These are phyloP conservation scores for Tylochromis polylepis DNA, from an alignment of 2,113 vertebrate genomes.

Conservation along the genomic window DNA sequence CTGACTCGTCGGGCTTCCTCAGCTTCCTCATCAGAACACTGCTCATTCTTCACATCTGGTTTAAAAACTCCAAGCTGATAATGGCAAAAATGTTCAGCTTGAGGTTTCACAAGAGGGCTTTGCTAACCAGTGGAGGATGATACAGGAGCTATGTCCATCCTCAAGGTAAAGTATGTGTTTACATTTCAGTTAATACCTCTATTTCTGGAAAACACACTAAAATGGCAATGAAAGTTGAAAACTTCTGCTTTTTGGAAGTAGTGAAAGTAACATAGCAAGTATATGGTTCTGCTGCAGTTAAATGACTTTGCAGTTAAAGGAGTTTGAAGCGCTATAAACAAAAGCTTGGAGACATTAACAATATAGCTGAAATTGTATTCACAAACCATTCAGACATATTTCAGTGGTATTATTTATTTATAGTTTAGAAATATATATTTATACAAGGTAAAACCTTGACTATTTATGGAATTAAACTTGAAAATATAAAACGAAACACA, in stretches of 20 bases:
- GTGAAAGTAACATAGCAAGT: neutral
- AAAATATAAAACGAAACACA: neutral
- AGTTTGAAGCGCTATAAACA: neutral
- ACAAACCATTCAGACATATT: neutral
- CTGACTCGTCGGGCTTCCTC: neutral
- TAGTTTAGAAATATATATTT: neutral
- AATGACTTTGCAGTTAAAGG: neutral
- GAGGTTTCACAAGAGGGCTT: neutral
- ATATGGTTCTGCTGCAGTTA: neutral
- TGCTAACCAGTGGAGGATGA: neutral
- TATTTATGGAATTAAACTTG: accelerated
- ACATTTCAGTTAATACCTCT: neutral
- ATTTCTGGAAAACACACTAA: neutral
- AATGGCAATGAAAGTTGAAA: neutral
- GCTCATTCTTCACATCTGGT: too few species aligned
- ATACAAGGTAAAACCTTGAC: neutral
- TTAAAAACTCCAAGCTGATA: too few species aligned
- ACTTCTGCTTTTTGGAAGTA: neutral
- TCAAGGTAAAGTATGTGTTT: neutral
- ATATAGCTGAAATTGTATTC: neutral
- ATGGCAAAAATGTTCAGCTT: neutral
- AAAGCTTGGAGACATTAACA: neutral
- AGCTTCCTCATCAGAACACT: neutral
- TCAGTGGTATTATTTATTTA: neutral
- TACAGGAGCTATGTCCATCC: neutral